Percentiles rank a stretch among this genome's conserved stretches.
These are phyloP conservation scores for Pogona vitticeps DNA, from an alignment of 2,113 vertebrate species.

Conservation along the genomic window DNA sequence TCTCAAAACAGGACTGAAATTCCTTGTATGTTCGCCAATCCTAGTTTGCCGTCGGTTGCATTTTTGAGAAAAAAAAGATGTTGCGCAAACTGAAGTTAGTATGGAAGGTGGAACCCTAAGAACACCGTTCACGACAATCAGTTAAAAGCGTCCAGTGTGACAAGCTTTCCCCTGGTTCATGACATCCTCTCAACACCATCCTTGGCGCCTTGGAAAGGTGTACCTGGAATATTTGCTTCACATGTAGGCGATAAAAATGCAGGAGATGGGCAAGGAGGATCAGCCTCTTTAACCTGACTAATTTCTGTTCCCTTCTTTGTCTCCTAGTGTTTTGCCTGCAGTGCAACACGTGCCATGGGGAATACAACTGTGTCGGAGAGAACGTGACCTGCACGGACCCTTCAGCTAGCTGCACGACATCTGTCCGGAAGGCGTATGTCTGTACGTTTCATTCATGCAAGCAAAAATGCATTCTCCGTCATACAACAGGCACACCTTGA, in stretches of 20 bases:
- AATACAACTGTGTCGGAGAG: conserved; percentile 11
- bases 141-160: not conserved
- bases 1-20: no score
- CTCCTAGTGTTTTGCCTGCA: not conserved
- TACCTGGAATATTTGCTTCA: not conserved
- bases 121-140: not conserved
- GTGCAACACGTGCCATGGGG: conserved; percentile 23
- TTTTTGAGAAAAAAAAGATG: not conserved
- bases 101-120: not conserved
- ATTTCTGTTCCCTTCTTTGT: not conserved
- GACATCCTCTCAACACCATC: no score
- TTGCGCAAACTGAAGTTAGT: not conserved
- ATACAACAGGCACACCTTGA: no score
- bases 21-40: not conserved
- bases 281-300: not conserved
- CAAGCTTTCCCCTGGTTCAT: not conserved
- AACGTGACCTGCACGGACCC: not conserved
- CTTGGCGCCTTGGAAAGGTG: no score
- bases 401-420: conserved; percentile 10
- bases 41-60: not conserved
- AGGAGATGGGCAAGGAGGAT: not conserved
- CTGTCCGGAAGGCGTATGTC: conserved; percentile 20
- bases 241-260: not conserved
- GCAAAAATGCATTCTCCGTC: not conserved
- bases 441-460: not conserved